These are phyloP conservation scores for Sapayoa aenigma DNA, from an alignment of 2,113 vertebrate genomes.

Conservation along the genomic window DNA sequence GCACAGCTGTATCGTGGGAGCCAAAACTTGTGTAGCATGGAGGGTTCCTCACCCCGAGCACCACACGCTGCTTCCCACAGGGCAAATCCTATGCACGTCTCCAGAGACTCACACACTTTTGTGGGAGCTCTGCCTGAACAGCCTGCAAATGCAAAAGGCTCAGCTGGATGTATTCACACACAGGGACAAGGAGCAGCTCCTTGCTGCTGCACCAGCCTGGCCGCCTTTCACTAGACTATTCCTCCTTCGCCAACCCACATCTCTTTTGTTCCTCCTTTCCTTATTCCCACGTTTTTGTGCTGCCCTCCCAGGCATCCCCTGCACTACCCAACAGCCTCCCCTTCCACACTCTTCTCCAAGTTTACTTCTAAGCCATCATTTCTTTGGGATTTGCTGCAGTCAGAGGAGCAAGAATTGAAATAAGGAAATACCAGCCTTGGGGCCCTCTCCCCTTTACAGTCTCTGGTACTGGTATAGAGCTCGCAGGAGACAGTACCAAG, in stretches of 20 bases:
- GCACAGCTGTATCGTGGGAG: background rate
- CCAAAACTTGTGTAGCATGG: fast-evolving
- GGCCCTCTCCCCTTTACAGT: background rate
- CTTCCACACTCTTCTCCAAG: background rate
- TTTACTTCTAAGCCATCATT: background rate
- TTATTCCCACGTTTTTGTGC: conserved; percentile 31
- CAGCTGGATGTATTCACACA: conserved; percentile 39
- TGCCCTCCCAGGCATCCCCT: background rate
- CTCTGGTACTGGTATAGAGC: background rate
- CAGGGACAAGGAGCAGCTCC: conserved; percentile 34
- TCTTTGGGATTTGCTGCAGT: background rate
- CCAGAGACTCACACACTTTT: background rate
- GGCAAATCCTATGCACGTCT: background rate
- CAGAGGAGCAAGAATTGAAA: background rate
- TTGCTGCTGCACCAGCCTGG: conserved; percentile 9
- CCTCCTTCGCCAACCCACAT: conserved; percentile 22
- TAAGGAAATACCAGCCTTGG: background rate
- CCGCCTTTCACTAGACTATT: conserved; percentile 2
- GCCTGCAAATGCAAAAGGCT: conserved; percentile 34
- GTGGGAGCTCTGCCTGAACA: conserved; percentile 14
- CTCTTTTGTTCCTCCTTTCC: conserved; percentile 33
- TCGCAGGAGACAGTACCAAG: background rate
- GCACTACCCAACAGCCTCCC: background rate
- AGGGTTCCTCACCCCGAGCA: background rate
- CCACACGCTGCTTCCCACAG: background rate